A percentile compares a stretch with the other conserved stretches of the same genome.
phyloP scores from a whole-genome alignment of 92 coral and sea anemone genomes.

The Metridium senile region DNA sequence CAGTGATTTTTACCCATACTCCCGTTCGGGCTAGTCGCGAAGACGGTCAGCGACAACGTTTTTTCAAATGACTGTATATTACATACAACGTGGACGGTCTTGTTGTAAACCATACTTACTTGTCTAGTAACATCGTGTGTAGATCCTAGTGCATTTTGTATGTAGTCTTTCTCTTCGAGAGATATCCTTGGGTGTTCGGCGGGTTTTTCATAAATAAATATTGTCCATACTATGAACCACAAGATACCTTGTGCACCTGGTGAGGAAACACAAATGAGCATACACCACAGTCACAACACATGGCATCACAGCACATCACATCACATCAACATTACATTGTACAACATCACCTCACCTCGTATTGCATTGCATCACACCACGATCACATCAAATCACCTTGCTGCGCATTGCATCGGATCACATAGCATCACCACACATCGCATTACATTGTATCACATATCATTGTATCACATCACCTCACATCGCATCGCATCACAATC shows the following conservation, averaged over 20 bases:
- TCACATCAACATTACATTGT: no score
- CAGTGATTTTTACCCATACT: no score
- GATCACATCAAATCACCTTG: background rate
- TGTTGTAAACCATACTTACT: no score
- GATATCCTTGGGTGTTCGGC: conserved; percentile 91
- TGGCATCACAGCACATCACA: no score
- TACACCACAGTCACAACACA: no score
- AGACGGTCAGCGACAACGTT: no score
- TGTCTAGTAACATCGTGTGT: conserved; percentile 41
- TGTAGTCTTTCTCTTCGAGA: conserved; percentile 69
- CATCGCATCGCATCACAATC: background rate
- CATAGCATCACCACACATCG: no score
- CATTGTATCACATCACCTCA: background rate
- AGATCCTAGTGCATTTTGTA: conserved; percentile 53
- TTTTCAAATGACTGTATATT: background rate
- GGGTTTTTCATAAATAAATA: conserved; percentile 61
- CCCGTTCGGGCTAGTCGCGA: no score
- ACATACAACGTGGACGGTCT: no score
- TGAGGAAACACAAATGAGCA: no score
- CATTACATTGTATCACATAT: background rate
- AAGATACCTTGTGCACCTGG: conserved; percentile 70
- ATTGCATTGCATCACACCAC: no score
- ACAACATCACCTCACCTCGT: background rate
- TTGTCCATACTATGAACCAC: conserved; percentile 81
- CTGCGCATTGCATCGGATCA: no score